Conservation (phyloP, 2,888 invertebrate genomes). For the Hedychridium roseum region DNA sequence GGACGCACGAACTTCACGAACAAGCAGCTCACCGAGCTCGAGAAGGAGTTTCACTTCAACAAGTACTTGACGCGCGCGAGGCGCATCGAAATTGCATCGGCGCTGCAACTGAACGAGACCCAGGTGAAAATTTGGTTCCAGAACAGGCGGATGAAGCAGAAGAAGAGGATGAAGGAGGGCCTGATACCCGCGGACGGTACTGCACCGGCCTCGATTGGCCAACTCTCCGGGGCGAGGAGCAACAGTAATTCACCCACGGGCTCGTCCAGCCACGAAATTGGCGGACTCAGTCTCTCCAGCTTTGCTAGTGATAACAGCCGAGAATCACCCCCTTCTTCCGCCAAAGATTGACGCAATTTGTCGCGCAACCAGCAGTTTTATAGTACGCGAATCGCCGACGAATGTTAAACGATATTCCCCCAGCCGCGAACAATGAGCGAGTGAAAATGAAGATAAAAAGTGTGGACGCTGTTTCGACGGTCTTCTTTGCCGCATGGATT, state of each 20-base stretch:
- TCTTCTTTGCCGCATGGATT: too few species aligned
- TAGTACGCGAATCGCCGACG: slow-evolving; percentile 23
- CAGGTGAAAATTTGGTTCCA: slow-evolving; percentile 99
- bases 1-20: slow-evolving; percentile 99
- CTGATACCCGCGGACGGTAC: slow-evolving; percentile 73
- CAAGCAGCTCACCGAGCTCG: slow-evolving; percentile 98
- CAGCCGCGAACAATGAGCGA: too few species aligned
- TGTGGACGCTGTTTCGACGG: neutral
- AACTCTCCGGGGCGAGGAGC: slow-evolving; percentile 54
- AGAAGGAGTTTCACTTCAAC: slow-evolving; percentile 99
- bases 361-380: slow-evolving; percentile 30
- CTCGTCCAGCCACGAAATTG: slow-evolving; percentile 51
- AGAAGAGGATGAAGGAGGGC: slow-evolving; percentile 95
- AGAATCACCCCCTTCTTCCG: slow-evolving; percentile 67
- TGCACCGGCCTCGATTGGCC: slow-evolving; percentile 59
- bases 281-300: slow-evolving; percentile 42
- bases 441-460: too few species aligned
- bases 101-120: slow-evolving; percentile 95
- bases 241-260: slow-evolving; percentile 60
- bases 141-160: slow-evolving; percentile 98
- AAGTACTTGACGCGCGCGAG: slow-evolving; percentile 97
- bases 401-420: slow-evolving; percentile 19
- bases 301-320: slow-evolving; percentile 77
- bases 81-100: slow-evolving; percentile 96
- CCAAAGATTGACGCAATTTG: slow-evolving; percentile 54